A percentile compares a stretch with the other conserved stretches of the same genome.
phyloP scores from a whole-genome alignment of 2,888 invertebrate species.

The Torymus tubicola region DNA sequence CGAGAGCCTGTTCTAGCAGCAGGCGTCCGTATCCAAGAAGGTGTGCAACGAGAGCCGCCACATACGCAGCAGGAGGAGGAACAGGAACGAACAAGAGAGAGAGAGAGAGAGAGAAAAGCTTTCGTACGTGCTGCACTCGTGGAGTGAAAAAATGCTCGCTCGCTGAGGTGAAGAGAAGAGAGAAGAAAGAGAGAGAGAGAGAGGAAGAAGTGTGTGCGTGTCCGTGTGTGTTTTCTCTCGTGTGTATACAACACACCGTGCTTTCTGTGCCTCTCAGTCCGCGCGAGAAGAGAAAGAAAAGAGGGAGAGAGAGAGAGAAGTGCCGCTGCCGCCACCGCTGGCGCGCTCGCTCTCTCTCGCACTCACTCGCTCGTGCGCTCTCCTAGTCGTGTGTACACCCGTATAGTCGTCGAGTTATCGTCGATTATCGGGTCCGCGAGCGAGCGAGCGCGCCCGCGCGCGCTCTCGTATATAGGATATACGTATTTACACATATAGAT shows the following conservation, averaged over 20 bases:
- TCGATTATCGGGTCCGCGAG: conserved; percentile 32
- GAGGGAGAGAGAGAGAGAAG: neutral
- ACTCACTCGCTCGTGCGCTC: too few relatives aligned
- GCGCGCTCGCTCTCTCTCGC: conserved; percentile 6
- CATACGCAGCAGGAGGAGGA: conserved; percentile 8
- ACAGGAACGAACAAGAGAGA: conserved; percentile 7
- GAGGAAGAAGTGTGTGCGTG: neutral
- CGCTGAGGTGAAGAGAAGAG: conserved; percentile 11
- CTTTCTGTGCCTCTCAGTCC: neutral
- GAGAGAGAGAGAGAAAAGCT: neutral
- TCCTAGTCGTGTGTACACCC: conserved; percentile 8
- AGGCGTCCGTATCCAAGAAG: conserved; percentile 1
- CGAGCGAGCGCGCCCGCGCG: too few relatives aligned
- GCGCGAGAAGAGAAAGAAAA: neutral
- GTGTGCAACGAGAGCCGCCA: conserved; percentile 17
- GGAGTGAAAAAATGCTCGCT: conserved; percentile 35
- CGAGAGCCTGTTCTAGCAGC: too few relatives aligned
- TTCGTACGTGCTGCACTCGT: neutral
- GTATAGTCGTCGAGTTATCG: conserved; percentile 40
- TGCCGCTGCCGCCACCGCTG: neutral
- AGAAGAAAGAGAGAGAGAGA: neutral
- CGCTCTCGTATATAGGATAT: too few relatives aligned
- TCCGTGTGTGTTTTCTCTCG: neutral
- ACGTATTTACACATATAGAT: too few relatives aligned
- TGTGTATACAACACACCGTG: neutral